These are phyloP conservation scores for Scleropages formosus DNA, from an alignment of 2,797 vertebrate genomes.

Conservation along the genomic window DNA sequence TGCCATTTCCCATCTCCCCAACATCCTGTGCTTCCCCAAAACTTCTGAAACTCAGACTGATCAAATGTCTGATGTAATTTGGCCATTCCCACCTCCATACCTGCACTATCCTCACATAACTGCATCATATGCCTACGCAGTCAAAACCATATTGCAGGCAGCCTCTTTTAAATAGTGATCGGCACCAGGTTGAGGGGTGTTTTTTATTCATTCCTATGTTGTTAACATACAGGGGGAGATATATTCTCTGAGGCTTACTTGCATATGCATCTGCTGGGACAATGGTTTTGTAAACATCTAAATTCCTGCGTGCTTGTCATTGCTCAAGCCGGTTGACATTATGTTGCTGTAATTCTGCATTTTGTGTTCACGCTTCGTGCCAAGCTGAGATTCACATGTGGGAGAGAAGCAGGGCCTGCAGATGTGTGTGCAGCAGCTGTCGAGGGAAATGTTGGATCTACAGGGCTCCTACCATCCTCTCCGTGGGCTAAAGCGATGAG, in stretches of 20 bases:
- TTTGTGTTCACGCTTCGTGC: not conserved
- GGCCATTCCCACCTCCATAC: too few relatives aligned
- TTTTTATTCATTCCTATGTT: too few relatives aligned
- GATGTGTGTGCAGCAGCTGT: not conserved
- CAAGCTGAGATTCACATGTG: not conserved
- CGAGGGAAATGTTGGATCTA: not conserved
- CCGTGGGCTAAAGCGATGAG: conserved; percentile 9
- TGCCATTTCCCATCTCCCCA: not conserved
- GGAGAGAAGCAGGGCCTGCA: not conserved
- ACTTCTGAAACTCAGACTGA: not conserved
- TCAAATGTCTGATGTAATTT: not conserved
- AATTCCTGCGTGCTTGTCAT: not conserved
- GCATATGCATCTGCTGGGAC: not conserved
- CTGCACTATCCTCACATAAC: not conserved
- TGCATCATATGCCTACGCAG: too few relatives aligned
- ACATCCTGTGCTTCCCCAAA: not conserved
- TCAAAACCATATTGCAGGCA: too few relatives aligned
- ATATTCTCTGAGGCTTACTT: not conserved
- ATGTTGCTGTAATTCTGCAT: not conserved
- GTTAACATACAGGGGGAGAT: not conserved
- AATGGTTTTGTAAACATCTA: not conserved
- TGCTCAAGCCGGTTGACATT: not conserved
- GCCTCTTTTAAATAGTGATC: too few relatives aligned
- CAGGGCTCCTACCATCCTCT: conserved; percentile 1
- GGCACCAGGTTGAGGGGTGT: too few relatives aligned